Evolutionary conservation across 2,888 invertebrate species (phyloP), one percentile per base, ranked within the genome.

Genomic region (Emmelina monodactyla): DNA sequence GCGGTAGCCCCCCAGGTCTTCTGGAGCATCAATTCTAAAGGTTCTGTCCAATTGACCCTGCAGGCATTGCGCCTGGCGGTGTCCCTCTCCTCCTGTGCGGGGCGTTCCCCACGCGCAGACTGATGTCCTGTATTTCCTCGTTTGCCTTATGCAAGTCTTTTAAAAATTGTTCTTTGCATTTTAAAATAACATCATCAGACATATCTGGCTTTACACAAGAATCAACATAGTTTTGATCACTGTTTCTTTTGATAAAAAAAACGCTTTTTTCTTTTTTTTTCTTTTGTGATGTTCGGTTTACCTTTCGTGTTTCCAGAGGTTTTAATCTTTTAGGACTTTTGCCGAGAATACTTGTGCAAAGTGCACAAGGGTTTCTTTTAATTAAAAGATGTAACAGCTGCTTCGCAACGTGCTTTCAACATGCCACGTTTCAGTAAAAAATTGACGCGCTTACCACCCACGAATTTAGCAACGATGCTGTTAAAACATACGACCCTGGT

Each of bases 361-460:
- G n/a, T n/a, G n/a, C n/a, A n/a, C n/a, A n/a, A n/a, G n/a, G n/a
- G n/a, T n/a, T n/a, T n/a, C n/a, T n/a, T n/a, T n/a, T n/a, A n/a
- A 22, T 59, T 58, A 33, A 48, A 55, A 14, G 46, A 39, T 10
- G 57, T 38, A 7, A 45, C 52, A 12, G 61, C 53, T 31, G 50
- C 52, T 14, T 43, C 38, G 22, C 47, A 53, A 34, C 59, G 41
- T 16, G 46, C 42, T 42, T 51, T 33, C 37, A 58, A 62, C n/a
- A n/a, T n/a, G 2, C 47, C 47, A 3, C 29, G 28, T 16, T 32
- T 32, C 7, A 32, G 19, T 2, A 32, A 22, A 28, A 46, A 51
- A 39, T 60, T 56, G 2, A 57, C 43, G 31, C 55, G 35, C 42
- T 60, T 60, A 15, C 56, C 58, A 15, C 52, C 50, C 15, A 53